phyloP scores from a whole-genome alignment of 2,113 vertebrate species.

The Xerus inauris region DNA sequence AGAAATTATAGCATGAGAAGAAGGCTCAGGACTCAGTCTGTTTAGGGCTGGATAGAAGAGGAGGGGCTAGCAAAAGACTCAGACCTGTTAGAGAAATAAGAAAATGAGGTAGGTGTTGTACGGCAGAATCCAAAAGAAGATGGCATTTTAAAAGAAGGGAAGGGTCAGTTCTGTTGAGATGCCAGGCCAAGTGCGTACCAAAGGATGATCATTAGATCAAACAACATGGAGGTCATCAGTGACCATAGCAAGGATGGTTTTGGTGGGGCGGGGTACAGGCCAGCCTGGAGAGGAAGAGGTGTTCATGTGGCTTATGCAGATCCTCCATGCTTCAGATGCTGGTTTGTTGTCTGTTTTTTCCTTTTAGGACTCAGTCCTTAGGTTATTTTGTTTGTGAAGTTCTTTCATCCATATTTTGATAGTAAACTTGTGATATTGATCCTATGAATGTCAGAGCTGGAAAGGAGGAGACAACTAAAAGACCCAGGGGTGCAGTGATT shows the following conservation, averaged over 20 bases:
- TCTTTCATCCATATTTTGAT: slow-evolving; percentile 13
- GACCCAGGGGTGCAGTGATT: not conserved
- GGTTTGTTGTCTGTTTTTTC: not conserved
- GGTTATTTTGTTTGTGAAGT: not conserved
- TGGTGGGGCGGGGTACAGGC: not conserved
- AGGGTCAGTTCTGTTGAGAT: not conserved
- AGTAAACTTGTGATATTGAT: not conserved
- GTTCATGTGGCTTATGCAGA: not conserved
- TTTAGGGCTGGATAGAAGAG: not conserved
- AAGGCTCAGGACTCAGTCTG: not conserved
- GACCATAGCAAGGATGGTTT: not conserved
- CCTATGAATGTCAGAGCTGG: not conserved
- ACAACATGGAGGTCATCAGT: not conserved
- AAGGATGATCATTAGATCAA: not conserved
- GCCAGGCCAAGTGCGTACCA: not conserved
- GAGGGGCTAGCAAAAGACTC: not conserved
- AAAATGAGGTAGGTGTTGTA: not conserved
- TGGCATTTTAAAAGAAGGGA: not conserved
- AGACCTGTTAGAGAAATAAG: not conserved
- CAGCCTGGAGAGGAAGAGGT: not conserved
- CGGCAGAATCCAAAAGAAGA: not conserved
- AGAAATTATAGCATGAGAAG: not conserved
- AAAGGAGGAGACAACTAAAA: not conserved
- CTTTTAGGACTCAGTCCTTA: not conserved
- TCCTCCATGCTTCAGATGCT: not conserved